Conservation (phyloP, 2,797 vertebrate species). For the Smutsia gigantea region DNA sequence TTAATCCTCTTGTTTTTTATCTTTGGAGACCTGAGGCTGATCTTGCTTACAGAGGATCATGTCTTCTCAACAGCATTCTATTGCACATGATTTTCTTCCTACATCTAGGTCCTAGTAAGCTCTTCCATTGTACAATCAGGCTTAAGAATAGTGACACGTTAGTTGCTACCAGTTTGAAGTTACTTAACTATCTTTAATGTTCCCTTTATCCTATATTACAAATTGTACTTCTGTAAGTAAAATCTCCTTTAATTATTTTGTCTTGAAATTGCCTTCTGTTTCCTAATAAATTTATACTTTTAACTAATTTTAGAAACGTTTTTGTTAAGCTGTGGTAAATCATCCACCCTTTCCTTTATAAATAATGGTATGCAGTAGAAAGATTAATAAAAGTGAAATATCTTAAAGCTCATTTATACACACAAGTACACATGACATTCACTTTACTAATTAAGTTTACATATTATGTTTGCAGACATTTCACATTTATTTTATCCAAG, state of each 20-base stretch:
- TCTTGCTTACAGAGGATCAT: background rate
- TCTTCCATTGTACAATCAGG: background rate
- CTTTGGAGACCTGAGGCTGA: background rate
- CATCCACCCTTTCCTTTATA: background rate
- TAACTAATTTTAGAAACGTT: background rate
- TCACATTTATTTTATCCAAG: background rate
- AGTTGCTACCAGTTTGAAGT: background rate
- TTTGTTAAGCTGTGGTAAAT: background rate
- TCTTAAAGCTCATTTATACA: background rate
- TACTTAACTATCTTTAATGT: background rate
- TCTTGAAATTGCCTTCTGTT: background rate
- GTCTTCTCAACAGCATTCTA: background rate
- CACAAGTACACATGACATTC: accelerated
- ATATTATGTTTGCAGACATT: background rate
- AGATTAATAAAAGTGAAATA: background rate
- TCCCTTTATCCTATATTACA: background rate
- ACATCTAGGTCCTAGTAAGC: background rate
- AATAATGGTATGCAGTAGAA: background rate
- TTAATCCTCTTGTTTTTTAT: background rate
- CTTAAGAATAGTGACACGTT: background rate
- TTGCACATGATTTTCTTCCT: accelerated
- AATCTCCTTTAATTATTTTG: background rate
- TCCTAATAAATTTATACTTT: background rate
- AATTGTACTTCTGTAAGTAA: background rate
- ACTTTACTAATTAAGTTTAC: background rate